Evolutionary conservation across 2,888 invertebrate species (phyloP), one percentile per base, ranked within the genome.

Genomic region (Spodoptera exigua): DNA sequence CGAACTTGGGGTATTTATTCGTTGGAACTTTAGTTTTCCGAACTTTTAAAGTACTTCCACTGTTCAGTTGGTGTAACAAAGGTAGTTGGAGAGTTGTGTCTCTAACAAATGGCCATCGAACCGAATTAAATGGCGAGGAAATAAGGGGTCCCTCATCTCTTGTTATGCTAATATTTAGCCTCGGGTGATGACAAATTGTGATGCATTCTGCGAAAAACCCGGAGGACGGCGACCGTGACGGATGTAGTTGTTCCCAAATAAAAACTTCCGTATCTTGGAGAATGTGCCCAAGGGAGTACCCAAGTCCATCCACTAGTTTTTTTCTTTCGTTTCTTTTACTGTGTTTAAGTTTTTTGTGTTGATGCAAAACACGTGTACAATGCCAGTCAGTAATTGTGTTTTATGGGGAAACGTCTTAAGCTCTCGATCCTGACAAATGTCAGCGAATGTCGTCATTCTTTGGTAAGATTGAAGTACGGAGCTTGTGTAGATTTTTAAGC

Each of bases 121-220:
- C 59, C 71, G 75, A 78, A 82, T 83, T 82, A 84, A 88, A 88
- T 82, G 81, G 79, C 59, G 66, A 73, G 71, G 81, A 82, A 86
- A 81, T 70, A 70, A 74, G 75, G 61, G 75, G 72, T 74, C 76
- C 74, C 63, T 51, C 73, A 55, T 80, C 82, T 81, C 81, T 85
- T 86, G 84, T 86, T 83, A 86, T 84, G 86, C 71, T 82, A 88
- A 88, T 88, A 83, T 78, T 70, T 72, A 60, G 77, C 81, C 79
- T 66, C 71, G 67, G 65, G 80, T 78, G 70, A 85, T 84, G 84
- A 85, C 80, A 83, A 86, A 86, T 86, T 83, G 80, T 77, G 78
- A 75, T 85, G 85, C 81, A 84, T 85, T 80, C 73, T 53, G 40
- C 46, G 47, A 74, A 69, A 76, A 77, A 64, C 53, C 48, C 61